phyloP scores from a whole-genome alignment of 2,888 invertebrate species.

The Parochlus steinenii region DNA sequence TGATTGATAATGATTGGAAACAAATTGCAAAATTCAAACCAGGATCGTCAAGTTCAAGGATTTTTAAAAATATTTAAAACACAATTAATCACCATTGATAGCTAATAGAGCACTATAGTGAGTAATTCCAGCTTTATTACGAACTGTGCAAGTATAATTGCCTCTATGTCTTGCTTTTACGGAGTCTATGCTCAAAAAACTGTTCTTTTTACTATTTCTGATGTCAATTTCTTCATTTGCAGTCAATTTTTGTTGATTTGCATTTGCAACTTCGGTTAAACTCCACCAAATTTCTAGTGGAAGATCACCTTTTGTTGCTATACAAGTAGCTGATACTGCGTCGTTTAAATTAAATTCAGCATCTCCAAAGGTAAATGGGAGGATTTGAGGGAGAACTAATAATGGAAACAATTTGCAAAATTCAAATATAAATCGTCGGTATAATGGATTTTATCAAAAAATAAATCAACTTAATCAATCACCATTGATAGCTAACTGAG shows the following conservation, averaged over 20 bases:
- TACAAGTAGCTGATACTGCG: constrained; percentile 45
- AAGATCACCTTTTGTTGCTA: constrained; percentile 56
- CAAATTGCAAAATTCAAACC: constrained; percentile 9
- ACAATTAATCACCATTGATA: constrained; percentile 51
- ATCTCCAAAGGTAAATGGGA: constrained; percentile 40
- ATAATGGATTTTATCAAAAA: neutral
- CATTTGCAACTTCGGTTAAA: constrained; percentile 46
- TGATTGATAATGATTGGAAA: neutral
- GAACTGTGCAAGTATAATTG: constrained; percentile 58
- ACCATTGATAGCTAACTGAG: constrained; percentile 43
- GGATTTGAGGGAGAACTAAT: constrained; percentile 33
- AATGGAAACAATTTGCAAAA: neutral
- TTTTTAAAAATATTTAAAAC: no score
- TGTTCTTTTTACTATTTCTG: constrained; percentile 41
- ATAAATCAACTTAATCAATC: no score
- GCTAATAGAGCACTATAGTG: constrained; percentile 43
- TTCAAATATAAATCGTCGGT: neutral
- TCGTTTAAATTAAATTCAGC: constrained; percentile 42
- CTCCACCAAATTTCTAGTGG: constrained; percentile 59
- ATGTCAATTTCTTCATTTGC: constrained; percentile 32
- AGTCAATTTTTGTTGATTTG: constrained; percentile 30
- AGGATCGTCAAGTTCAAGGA: no score
- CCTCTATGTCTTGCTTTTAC: constrained; percentile 53
- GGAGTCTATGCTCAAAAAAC: constrained; percentile 45
- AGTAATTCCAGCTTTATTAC: constrained; percentile 47